A percentile compares a stretch with the other conserved stretches of the same genome.
Evolutionary conservation across 2,113 vertebrate species (phyloP).

Genomic region (Myotis yumanensis): DNA sequence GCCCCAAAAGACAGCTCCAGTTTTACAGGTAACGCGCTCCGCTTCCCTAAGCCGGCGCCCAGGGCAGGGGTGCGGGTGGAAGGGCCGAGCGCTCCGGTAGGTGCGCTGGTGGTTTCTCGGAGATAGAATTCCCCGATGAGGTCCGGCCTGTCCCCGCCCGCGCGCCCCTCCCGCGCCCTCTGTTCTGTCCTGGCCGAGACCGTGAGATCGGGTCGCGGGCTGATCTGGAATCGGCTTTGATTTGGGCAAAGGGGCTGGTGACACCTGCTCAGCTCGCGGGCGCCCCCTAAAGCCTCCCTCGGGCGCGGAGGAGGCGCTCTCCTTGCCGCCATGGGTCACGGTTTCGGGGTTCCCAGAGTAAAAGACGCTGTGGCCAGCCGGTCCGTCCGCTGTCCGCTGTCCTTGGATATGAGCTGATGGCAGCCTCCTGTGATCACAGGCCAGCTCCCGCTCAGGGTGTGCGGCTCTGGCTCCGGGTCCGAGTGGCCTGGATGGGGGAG

Average conservation of each 20-base stretch:
- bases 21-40: constrained; percentile 96
- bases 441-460: fast-evolving
- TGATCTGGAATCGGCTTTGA: background rate
- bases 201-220: fast-evolving
- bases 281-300: too few relatives aligned
- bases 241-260: background rate
- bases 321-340: background rate
- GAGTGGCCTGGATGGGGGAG: background rate
- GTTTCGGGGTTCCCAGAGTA: background rate
- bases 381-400: fast-evolving
- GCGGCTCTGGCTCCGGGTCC: fast-evolving
- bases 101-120: background rate
- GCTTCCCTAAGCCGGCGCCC: background rate
- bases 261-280: background rate
- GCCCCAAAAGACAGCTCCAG: constrained; percentile 99
- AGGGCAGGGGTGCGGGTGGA: background rate
- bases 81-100: background rate
- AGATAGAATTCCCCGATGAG: too few relatives aligned
- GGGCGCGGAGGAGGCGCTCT: fast-evolving
- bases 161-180: fast-evolving
- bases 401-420: background rate
- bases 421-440: background rate
- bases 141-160: background rate
- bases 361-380: fast-evolving
- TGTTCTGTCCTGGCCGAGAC: fast-evolving